phyloP scores from a whole-genome alignment of 2,113 vertebrate species.

The Candoia aspera region DNA sequence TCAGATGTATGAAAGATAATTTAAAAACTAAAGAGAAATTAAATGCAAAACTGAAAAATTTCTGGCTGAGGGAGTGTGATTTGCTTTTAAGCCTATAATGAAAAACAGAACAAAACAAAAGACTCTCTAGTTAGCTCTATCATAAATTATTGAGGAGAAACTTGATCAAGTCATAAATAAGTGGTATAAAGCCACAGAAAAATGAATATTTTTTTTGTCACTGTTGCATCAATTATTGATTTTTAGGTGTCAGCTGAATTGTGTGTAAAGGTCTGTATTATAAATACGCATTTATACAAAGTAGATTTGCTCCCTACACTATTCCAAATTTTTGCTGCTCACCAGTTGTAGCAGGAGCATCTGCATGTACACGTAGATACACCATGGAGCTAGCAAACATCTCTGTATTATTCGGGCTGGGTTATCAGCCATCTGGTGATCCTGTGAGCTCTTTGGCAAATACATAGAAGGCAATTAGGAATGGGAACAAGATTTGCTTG shows the following conservation, averaged over 20 bases:
- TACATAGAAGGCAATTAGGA: background rate
- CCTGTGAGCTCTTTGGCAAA: background rate
- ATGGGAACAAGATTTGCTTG: background rate
- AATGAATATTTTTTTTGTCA: background rate
- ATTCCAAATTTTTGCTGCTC: background rate
- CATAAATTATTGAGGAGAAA: background rate
- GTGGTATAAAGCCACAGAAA: background rate
- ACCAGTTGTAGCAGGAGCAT: background rate
- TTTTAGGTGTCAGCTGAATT: background rate
- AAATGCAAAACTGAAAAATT: background rate
- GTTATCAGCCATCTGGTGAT: background rate
- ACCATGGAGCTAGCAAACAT: background rate
- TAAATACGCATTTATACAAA: background rate
- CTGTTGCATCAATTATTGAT: background rate
- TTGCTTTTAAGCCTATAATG: background rate
- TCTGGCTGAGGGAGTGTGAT: background rate
- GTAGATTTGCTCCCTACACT: background rate
- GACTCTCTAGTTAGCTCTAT: background rate
- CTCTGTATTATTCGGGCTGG: background rate
- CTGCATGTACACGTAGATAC: background rate
- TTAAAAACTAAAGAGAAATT: background rate
- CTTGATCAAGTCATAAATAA: background rate
- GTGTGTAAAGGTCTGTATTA: background rate
- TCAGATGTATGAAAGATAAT: background rate
- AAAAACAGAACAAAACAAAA: background rate